Evolutionary conservation across 2,113 vertebrate genomes (phyloP).

Genomic region (Nettapus auritus): DNA sequence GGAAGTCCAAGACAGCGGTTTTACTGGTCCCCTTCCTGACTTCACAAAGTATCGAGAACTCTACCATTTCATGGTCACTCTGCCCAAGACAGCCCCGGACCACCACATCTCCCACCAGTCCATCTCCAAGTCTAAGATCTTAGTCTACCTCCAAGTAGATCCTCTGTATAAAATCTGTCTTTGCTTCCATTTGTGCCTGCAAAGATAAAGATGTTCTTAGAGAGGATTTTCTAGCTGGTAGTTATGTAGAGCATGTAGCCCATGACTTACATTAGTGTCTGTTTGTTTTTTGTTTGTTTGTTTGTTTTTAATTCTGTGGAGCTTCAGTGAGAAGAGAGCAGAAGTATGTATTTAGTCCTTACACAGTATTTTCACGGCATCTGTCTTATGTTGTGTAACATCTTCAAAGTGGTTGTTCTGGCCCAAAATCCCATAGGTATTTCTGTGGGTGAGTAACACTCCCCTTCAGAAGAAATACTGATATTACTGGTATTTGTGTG

Average conservation of each 20-base stretch:
- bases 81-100: too few relatives aligned
- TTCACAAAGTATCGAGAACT: too few relatives aligned
- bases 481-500: background rate
- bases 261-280: background rate
- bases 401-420: background rate
- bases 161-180: background rate
- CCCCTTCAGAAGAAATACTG: background rate
- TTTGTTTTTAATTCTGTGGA: background rate
- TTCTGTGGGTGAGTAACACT: background rate
- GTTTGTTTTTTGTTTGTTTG: too few relatives aligned
- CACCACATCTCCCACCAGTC: too few relatives aligned
- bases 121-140: background rate
- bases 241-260: background rate
- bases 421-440: background rate
- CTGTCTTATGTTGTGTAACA: background rate
- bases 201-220: background rate
- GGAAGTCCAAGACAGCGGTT: too few relatives aligned
- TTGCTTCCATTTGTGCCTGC: background rate
- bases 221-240: background rate
- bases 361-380: background rate
- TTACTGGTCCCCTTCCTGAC: too few relatives aligned
- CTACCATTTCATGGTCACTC: too few relatives aligned
- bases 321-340: background rate
- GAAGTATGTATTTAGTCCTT: background rate
- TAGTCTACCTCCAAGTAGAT: background rate